Evolutionary conservation across 2,888 invertebrate species (phyloP), one percentile per base, ranked within the genome.

Genomic region (Coelopa pilipes): DNA sequence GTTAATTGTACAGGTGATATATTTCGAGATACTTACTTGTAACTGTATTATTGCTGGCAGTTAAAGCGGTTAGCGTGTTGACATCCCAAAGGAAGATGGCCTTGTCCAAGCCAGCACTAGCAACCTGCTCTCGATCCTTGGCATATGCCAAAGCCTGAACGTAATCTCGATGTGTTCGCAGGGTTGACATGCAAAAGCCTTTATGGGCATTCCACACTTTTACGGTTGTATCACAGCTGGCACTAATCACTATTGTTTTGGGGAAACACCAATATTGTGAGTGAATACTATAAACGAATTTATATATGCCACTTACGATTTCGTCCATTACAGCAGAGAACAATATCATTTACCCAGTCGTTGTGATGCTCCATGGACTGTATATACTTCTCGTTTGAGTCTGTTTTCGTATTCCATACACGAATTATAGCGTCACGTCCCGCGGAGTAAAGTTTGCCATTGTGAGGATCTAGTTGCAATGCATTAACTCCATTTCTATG

Each of bases 141-240:
- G 99, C 99, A 88, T 99, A 99, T 0, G 99, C 99, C 82, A 99
- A 88, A 21, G 98, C 96, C 87, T 98, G 96, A 12, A 99, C 99
- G 88, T 99, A 99, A 87, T 99, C 99, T 88, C 97, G 97, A 87
- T 99, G 99, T 65, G 98, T 99, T 76, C 99, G 90, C 79, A 99
- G 89, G 1, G 99, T 99, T 0, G 98, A 99, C 98, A 99, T 98
- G 86, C 99, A 99, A 85, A 98, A 98, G 11, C 99, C 98, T 90
- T 98, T 99, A 80, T 98, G 96, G 17, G 99, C 98, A 88, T 99
- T 99, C 99, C 99, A 99, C 76, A 99, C 98, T 89, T 99, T 99
- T 0, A 99, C 98, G 60, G 99, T 99, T 21, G 99, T 98, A 88
- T 99, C 99, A 77, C 98, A 98, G 84, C 99, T 99, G 7, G 99